Evolutionary conservation across 2,888 invertebrate genomes (phyloP).

Genomic region (Rotaria magnacalcarata): DNA sequence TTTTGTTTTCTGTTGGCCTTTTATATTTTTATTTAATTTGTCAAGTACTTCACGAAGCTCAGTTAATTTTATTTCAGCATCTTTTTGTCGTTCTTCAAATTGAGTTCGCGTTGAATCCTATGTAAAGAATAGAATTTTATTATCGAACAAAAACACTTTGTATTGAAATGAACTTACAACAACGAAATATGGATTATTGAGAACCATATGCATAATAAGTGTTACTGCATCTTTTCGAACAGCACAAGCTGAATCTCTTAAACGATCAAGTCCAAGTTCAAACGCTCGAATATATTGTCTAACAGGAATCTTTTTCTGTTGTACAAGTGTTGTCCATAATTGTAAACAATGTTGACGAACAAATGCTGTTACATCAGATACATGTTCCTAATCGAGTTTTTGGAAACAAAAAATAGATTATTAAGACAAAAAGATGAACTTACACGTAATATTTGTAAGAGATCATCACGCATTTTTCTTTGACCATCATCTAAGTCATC

Average conservation of each 20-base stretch:
- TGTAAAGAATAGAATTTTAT: not conserved
- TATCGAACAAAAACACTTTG: not conserved
- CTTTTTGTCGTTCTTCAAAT: conserved; percentile 12
- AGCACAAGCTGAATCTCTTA: conserved; percentile 31
- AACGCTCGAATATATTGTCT: conserved; percentile 23
- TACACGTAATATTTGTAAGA: not conserved
- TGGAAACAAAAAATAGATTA: not conserved
- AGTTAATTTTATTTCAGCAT: conserved; percentile 12
- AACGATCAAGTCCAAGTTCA: conserved; percentile 23
- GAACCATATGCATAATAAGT: conserved; percentile 19
- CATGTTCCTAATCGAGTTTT: not conserved
- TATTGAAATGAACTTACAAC: not conserved
- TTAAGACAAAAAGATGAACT: not conserved
- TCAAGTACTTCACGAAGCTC: not conserved
- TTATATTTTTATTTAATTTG: not conserved
- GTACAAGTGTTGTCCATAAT: conserved; percentile 7
- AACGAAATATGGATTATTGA: conserved; percentile 24
- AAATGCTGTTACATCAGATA: not conserved
- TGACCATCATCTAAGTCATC: conserved; percentile 14
- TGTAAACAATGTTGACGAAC: conserved; percentile 26
- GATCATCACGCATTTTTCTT: conserved; percentile 22
- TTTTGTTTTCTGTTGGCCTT: not conserved
- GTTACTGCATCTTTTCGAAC: conserved; percentile 34
- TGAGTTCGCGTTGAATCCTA: conserved; percentile 9
- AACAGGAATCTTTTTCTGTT: conserved; percentile 8